Evolutionary conservation across 2,113 vertebrate species (phyloP), one percentile per base, ranked within the genome.

Genomic region (Pandion haliaetus): DNA sequence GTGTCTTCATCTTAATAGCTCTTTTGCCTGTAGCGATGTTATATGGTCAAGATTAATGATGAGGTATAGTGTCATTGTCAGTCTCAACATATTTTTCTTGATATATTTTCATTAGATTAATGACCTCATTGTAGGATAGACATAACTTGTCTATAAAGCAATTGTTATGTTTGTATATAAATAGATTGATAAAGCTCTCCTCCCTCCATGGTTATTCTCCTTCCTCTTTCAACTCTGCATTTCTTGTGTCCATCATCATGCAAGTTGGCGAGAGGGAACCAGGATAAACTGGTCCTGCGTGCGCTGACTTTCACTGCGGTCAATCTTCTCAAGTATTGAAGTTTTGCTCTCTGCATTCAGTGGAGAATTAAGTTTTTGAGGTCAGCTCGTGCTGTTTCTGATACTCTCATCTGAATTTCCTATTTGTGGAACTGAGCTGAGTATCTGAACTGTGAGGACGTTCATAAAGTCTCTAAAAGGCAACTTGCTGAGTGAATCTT

Each of bases 91-190:
- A 73, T 95, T 98, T 96, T 96, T 90, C 88, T 66, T 97, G 97
- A 98, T 97, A 36, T 84, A 97, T 98, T 97, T 96, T 97, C 94
- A 70, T 95, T 97, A 97, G 93, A 93, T 98, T 98, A 98, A 98
- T 97, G 96, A 92, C 95, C 88, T 90, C 77, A 62, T 88, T 95
- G 94, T 97, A 63, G 58, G 96, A 82, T 65, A 95, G 90, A 86
- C 86, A 58, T 97, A 97, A 97, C 98, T 96, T 95, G 97, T 97
- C 97, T 97, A 25, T 86, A 94, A 50, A 78, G 76, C 81, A 94
- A 78, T 98, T 92, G 69, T 97, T 97, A 90, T 89, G 93, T 98
- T 96, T 97, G 97, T 97, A 89, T 98, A 8, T 13, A 5, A 83
- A 8, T 32, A 49, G 84, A 61, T 61, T 54, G 88, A 67, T 78